Evolutionary conservation across 2,113 vertebrate genomes (phyloP).

Genomic region (Xiphophorus couchianus): DNA sequence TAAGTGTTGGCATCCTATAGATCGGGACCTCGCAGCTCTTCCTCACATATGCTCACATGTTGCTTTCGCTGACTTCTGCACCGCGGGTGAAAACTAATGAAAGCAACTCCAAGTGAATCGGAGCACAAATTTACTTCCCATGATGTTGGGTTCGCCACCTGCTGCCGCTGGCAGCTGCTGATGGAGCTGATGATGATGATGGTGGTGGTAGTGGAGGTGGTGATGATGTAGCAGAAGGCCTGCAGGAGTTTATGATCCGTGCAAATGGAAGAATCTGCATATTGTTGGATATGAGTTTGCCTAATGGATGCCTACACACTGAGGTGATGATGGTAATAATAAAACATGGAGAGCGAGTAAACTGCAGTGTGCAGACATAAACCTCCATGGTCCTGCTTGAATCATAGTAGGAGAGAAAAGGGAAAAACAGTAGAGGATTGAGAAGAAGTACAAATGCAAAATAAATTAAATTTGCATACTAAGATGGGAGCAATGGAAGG

Average conservation of each 20-base stretch:
- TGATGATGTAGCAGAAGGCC: conserved; percentile 73
- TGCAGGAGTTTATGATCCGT: conserved; percentile 81
- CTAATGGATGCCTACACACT: conserved; percentile 77
- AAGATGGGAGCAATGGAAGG: neutral
- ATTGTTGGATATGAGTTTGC: conserved; percentile 75
- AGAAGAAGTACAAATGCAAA: too few relatives aligned
- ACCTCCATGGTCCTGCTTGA: neutral
- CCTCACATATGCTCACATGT: conserved; percentile 2
- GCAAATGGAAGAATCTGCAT: conserved; percentile 81
- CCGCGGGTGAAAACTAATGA: conserved; percentile 76
- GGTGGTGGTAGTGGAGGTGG: conserved; percentile 30
- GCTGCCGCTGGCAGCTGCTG: conserved; percentile 64
- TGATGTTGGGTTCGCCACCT: conserved; percentile 62
- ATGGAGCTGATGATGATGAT: conserved; percentile 43
- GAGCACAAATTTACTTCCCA: conserved; percentile 75
- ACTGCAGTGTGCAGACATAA: conserved; percentile 17
- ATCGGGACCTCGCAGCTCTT: conserved; percentile 14
- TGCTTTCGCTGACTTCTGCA: conserved; percentile 40
- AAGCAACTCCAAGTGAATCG: conserved; percentile 68
- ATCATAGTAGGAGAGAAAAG: neutral
- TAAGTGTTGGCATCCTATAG: conserved; percentile 1
- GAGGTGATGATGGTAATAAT: conserved; percentile 69
- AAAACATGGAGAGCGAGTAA: conserved; percentile 39
- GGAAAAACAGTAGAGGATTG: neutral
- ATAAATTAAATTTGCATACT: neutral